Base-by-base conservation (phyloP, 30 jellyfish, hydroid and myxozoan genomes). In the Chironex yamaguchii region DNA sequence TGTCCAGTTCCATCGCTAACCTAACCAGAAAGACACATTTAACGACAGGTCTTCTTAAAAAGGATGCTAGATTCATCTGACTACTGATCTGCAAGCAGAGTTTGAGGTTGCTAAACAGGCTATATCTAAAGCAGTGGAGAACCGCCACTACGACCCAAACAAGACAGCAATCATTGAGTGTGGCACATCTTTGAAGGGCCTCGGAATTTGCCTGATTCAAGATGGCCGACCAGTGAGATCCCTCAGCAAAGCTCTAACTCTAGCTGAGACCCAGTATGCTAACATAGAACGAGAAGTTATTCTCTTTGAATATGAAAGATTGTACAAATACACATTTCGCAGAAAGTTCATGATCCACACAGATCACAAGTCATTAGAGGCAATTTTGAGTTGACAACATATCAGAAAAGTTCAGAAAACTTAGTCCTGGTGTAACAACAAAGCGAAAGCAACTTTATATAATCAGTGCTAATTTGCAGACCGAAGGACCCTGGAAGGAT, bases 91-190 rank as follows among this genome's bases (percentile, higher is more conserved):
- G 88, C 27, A 36, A 1, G 50, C 24, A 22, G 84, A 75, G 34
- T 75, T 75, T 75, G 85, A 12, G 23, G 49, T 26, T 2, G 50
- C 50, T 29, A 52, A 75, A 75, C 84, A 75, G 9, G 88, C 84
- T 31, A 75, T 75, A 24, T 35, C 1, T 20, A 22, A 30, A 22
- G n/a, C 33, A 9, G 17, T 11, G 21, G 13, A 0, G 11, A 20
- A 23, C 21, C 29, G 22, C 9, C 58, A 42, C 17, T 42, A 6
- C 58, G 58, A 42, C 17, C 58, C 58, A 42, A 17, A 9, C 58
- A 42, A 42, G 58, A 9, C 9, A 9, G 17, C 58, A 9, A 42
- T 42, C 17, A 42, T 17, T 6, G 58, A 42, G 17, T 6, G 13
- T 6, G 58, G 17, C 17, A 17, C 9, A 9, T 42, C 58, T 6